Percentiles rank a stretch among this genome's conserved stretches.
Conservation (phyloP, 2,797 vertebrate genomes). For the Poeciliopsis gracilis region DNA sequence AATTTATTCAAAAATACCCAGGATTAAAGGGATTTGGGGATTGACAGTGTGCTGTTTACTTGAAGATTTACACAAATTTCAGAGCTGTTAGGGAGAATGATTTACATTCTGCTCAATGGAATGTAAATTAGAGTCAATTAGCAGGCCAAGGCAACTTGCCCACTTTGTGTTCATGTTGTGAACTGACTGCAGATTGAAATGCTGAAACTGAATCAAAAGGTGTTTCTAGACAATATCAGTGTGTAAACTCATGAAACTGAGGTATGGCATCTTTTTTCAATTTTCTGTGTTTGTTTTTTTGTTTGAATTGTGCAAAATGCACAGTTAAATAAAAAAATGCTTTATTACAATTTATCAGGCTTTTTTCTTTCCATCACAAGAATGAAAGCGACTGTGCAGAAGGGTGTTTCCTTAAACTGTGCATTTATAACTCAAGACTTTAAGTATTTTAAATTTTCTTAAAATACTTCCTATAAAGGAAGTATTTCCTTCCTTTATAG, state of each 20-base stretch:
- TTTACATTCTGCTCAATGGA: slow-evolving; percentile 29
- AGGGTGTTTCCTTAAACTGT: not conserved
- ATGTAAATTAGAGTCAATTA: slow-evolving; percentile 33
- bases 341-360: not conserved
- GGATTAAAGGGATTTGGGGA: slow-evolving; percentile 1
- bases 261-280: not conserved
- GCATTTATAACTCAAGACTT: not conserved
- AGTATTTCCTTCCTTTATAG: no score
- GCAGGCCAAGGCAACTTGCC: slow-evolving; percentile 10
- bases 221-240: not conserved
- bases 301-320: not conserved
- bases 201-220: not conserved
- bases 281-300: not conserved
- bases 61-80: slow-evolving; percentile 11
- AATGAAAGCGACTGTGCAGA: not conserved
- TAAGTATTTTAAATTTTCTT: not conserved
- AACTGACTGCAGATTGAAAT: slow-evolving; percentile 29
- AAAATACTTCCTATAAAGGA: not conserved
- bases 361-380: not conserved
- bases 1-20: slow-evolving; percentile 16
- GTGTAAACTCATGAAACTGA: not conserved
- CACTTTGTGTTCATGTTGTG: slow-evolving; percentile 18
- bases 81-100: slow-evolving; percentile 14
- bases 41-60: slow-evolving; percentile 2
- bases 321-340: not conserved